These are phyloP conservation scores for Lepisosteus osseus DNA, from an alignment of 2,113 vertebrate species.

Conservation along the genomic window DNA sequence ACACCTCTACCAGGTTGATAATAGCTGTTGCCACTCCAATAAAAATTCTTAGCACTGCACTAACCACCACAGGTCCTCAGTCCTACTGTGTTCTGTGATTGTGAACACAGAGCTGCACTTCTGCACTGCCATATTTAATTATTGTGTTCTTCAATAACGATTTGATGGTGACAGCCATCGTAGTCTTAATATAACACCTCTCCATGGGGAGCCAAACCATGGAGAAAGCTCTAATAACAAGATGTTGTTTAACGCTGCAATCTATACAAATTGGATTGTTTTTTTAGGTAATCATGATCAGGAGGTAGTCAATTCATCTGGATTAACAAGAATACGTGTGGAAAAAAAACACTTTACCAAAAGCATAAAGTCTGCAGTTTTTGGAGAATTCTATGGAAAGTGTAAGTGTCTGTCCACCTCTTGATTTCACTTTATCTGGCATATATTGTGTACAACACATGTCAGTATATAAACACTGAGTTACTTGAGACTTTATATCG, in stretches of 20 bases:
- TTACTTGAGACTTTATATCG: no score
- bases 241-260: conserved; percentile 18
- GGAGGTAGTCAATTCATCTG: neutral
- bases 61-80: neutral
- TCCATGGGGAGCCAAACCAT: neutral
- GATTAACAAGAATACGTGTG: neutral
- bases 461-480: no score
- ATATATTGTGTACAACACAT: no score
- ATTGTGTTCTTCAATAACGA: conserved; percentile 29
- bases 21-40: neutral
- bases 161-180: conserved; percentile 29
- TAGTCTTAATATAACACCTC: conserved; percentile 5
- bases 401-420: no score
- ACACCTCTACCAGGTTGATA: neutral
- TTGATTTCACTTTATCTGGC: no score
- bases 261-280: conserved; percentile 14
- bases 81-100: neutral
- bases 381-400: neutral
- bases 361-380: neutral
- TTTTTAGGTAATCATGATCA: neutral
- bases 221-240: conserved; percentile 16
- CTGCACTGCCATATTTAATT: conserved; percentile 31
- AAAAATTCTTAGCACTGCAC: neutral
- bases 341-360: neutral
- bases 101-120: conserved; percentile 24